Percentiles rank a stretch among this genome's conserved stretches.
Evolutionary conservation across 2,797 vertebrate species (phyloP).

Genomic region (Eidolon dupreanum): DNA sequence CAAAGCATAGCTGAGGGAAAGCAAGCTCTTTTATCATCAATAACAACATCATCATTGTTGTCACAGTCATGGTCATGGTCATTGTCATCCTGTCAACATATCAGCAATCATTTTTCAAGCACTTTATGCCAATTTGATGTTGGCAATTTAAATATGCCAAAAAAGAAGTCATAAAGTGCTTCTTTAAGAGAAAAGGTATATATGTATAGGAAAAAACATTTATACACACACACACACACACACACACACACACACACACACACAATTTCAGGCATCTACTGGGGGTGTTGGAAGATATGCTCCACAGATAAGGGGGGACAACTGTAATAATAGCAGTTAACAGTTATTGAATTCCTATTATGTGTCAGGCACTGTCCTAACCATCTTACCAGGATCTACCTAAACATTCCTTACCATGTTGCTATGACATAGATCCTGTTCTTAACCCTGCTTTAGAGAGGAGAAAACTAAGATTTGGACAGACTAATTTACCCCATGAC

Average conservation of each 20-base stretch:
- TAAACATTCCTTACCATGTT: constrained; percentile 16
- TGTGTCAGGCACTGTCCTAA: background rate
- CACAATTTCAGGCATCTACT: background rate
- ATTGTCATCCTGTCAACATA: constrained; percentile 14
- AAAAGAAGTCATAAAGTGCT: background rate
- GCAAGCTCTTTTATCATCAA: background rate
- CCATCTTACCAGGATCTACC: background rate
- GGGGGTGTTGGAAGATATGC: background rate
- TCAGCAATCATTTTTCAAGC: constrained; percentile 16
- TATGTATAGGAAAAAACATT: background rate
- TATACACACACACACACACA: too few relatives aligned
- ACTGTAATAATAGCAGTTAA: background rate
- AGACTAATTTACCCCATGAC: background rate
- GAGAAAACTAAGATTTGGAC: background rate
- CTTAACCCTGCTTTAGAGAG: constrained; percentile 32
- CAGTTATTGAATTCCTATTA: constrained; percentile 13
- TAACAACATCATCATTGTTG: background rate
- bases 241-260: too few relatives aligned
- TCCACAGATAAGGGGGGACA: background rate
- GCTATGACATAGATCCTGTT: background rate
- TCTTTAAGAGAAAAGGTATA: background rate
- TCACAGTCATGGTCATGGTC: background rate
- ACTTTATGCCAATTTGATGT: background rate
- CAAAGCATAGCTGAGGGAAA: constrained; percentile 20
- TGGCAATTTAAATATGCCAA: background rate